Conservation (phyloP, 2,888 invertebrate species). For the Patella ulyssiponensis region DNA sequence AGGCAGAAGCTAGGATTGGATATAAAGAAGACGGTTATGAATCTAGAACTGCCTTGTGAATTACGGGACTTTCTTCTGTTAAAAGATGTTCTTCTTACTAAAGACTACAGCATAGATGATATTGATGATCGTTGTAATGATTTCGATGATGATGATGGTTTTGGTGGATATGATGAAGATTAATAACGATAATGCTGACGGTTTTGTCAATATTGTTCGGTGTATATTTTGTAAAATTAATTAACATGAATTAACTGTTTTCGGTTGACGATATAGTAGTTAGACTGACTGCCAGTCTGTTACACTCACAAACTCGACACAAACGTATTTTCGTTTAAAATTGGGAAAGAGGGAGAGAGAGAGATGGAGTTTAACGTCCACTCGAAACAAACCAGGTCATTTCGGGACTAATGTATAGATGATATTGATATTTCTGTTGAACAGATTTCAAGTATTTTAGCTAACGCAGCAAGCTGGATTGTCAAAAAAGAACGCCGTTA, state of each 20-base stretch:
- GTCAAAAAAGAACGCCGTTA: no score
- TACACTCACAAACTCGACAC: no score
- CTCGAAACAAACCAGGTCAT: no score
- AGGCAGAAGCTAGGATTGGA: background rate
- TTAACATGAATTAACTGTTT: no score
- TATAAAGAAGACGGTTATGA: background rate
- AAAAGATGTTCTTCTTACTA: background rate
- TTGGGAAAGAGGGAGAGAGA: no score
- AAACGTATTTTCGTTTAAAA: no score
- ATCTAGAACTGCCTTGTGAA: background rate
- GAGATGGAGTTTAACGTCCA: no score
- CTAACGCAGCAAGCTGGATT: background rate
- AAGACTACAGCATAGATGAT: background rate
- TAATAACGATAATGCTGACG: no score
- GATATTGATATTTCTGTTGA: background rate
- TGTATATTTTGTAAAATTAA: no score
- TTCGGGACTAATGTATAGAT: no score
- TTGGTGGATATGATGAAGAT: background rate
- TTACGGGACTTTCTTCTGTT: background rate
- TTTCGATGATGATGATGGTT: background rate
- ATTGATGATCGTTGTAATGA: background rate
- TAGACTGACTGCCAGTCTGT: no score
- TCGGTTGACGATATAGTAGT: background rate
- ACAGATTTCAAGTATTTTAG: background rate
- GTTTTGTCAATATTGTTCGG: no score